Evolutionary conservation across 2,888 invertebrate species (phyloP).

Genomic region (Ennomos quercinarius): DNA sequence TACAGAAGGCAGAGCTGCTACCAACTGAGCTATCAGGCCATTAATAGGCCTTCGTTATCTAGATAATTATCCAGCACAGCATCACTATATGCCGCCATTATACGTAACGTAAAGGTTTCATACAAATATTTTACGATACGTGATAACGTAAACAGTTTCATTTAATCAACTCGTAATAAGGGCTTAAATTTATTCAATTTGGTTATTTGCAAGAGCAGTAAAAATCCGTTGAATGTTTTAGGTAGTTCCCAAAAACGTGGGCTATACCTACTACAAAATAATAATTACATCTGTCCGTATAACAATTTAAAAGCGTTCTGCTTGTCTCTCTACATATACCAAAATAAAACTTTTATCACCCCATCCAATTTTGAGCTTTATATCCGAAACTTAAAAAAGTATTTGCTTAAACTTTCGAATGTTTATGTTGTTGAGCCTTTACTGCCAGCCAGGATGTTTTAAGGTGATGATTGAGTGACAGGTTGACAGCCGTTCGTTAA

Average conservation of each 20-base stretch:
- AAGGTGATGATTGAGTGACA: conserved; percentile 61
- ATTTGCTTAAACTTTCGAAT: conserved; percentile 5
- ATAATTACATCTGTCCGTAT: conserved; percentile 24
- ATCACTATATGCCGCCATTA: no score
- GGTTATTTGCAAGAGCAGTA: no score
- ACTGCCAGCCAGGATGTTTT: conserved; percentile 40
- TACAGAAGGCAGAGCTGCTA: no score
- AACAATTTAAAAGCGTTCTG: conserved; percentile 24
- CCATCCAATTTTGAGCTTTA: conserved; percentile 13
- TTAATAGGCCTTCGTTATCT: no score
- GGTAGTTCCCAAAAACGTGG: neutral
- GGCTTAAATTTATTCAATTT: no score
- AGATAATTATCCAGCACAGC: no score
- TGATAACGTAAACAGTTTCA: no score
- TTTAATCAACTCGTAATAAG: no score
- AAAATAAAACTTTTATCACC: neutral
- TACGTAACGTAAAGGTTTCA: no score
- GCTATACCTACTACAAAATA: conserved; percentile 11
- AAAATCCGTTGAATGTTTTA: no score
- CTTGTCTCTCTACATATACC: conserved; percentile 13
- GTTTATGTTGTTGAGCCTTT: conserved; percentile 11
- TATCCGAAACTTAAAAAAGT: neutral
- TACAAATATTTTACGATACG: no score
- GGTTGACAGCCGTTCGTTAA: conserved; percentile 60
- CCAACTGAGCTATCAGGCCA: no score